These are phyloP conservation scores for Murina feae DNA, from an alignment of 2,113 vertebrate species.

Conservation along the genomic window DNA sequence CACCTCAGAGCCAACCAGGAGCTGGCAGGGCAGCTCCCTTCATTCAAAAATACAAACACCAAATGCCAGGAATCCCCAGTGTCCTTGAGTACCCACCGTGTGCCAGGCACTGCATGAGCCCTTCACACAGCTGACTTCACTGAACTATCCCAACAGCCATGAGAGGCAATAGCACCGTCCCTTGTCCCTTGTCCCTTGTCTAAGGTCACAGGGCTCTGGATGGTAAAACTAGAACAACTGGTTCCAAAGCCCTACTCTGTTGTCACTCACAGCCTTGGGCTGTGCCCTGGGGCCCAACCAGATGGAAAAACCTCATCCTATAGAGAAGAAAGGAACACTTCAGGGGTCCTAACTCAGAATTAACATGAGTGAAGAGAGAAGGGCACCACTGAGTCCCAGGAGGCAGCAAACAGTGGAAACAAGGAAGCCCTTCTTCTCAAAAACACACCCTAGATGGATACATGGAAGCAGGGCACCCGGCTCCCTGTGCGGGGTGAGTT, in stretches of 20 bases:
- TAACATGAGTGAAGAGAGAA: not conserved
- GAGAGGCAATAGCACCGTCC: not conserved
- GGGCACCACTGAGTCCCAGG: not conserved
- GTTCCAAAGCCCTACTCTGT: not conserved
- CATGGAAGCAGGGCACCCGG: not conserved
- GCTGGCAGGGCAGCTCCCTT: slow-evolving; percentile 58
- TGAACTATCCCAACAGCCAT: not conserved
- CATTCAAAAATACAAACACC: slow-evolving; percentile 44
- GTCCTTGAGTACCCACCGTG: not conserved
- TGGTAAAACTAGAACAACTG: not conserved
- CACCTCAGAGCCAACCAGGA: slow-evolving; percentile 55
- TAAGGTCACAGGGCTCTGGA: not conserved
- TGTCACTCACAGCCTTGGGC: not conserved
- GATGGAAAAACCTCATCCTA: not conserved
- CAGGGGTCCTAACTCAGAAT: not conserved
- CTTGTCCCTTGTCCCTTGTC: not conserved
- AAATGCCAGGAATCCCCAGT: slow-evolving; percentile 23
- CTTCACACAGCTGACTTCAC: not conserved
- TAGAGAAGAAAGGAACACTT: not conserved
- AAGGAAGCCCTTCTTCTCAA: not conserved
- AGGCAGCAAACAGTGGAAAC: not conserved
- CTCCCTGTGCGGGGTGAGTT: not conserved
- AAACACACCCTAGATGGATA: not conserved
- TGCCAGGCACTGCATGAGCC: not conserved
- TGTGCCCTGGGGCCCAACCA: not conserved